Evolutionary conservation across 2,113 vertebrate species (phyloP), one percentile per base, ranked within the genome.

Genomic region (Ariopsis seemanni): DNA sequence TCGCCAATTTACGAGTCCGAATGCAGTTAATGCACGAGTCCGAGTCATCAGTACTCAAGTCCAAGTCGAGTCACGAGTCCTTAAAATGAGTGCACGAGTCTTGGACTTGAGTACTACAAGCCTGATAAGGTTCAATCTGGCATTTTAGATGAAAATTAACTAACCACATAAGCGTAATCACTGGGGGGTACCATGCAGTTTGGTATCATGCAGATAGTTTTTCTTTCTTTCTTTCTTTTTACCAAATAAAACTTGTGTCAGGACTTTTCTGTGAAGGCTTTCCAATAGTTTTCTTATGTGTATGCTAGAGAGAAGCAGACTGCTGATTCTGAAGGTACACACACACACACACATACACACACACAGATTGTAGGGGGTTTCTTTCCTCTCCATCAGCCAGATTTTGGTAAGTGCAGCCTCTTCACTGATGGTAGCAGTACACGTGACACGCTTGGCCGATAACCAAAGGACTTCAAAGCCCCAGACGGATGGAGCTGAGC

Each of bases 401-500:
- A 82, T 82, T 82, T 42, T 60, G 48, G 62, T 22, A 75, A 85
- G 72, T 84, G 50, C 84, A 57, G 85, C 50, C 77, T 86, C 75
- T 90, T 88, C 88, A 89, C 90, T 88, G 89, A 89, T 90, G 89
- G 88, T 81, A 89, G 87, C 89, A 85, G 89, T 71, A 91, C 72
- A 60, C 42, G 60, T 85, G 90, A 85, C 87, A 89, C 20, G 86
- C 87, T 89, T 89, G 86, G 90, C 88, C 65, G 88, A 84, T 79
- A 86, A 87, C 83, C 75, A 89, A 87, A 89, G 88, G 82, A 92
- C 85, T 91, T 90, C 89, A 90, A 88, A 91, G 84, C 48, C 83
- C 71, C 77, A 89, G 89, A 90, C 89, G 84, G 82, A 71, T 15
- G 62, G 85, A 81, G 75, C 62, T 69, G 48, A 80, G 77, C 60